phyloP scores from a whole-genome alignment of 2,113 vertebrate species.

The Cynoglossus semilaevis region DNA sequence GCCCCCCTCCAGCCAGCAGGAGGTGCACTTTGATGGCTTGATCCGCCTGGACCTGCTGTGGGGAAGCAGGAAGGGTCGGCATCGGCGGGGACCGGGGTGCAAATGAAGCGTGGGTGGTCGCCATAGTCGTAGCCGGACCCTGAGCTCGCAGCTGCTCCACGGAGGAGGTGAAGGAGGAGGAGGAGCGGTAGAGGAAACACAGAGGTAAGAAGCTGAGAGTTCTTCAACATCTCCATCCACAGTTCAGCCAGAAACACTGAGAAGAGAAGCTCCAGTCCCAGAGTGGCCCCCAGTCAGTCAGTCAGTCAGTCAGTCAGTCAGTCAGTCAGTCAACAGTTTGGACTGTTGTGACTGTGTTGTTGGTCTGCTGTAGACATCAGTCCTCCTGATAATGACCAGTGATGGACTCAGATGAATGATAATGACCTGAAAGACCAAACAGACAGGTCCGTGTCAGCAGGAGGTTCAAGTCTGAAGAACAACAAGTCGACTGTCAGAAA shows the following conservation, averaged over 20 bases:
- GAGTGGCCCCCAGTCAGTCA: slow-evolving; percentile 2
- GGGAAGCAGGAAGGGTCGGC: slow-evolving; percentile 76
- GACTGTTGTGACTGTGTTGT: slow-evolving; percentile 12
- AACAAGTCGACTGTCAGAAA: too few species aligned
- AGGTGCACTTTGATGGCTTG: slow-evolving; percentile 58
- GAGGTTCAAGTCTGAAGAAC: too few species aligned
- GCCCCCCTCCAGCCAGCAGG: slow-evolving; percentile 72
- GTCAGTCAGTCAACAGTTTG: slow-evolving; percentile 3
- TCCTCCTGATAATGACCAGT: neutral
- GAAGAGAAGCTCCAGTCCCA: slow-evolving; percentile 32
- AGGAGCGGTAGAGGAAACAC: neutral
- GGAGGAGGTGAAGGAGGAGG: slow-evolving; percentile 33
- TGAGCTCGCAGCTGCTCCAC: slow-evolving; percentile 26
- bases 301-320: too few species aligned
- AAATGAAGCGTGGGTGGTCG: slow-evolving; percentile 77
- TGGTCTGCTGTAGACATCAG: slow-evolving; percentile 29
- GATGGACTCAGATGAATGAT: neutral
- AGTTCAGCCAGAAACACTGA: slow-evolving; percentile 15
- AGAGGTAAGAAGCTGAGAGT: slow-evolving; percentile 14
- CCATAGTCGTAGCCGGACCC: slow-evolving; percentile 53
- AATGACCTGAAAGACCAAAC: slow-evolving; percentile 45
- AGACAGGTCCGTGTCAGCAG: too few species aligned
- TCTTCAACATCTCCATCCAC: slow-evolving; percentile 48
- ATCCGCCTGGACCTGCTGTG: slow-evolving; percentile 35
- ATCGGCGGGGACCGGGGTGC: slow-evolving; percentile 77